A percentile compares a stretch with the other conserved stretches of the same genome.
These are phyloP conservation scores for Strigops habroptila DNA, from an alignment of 2,113 vertebrate species.

Conservation along the genomic window DNA sequence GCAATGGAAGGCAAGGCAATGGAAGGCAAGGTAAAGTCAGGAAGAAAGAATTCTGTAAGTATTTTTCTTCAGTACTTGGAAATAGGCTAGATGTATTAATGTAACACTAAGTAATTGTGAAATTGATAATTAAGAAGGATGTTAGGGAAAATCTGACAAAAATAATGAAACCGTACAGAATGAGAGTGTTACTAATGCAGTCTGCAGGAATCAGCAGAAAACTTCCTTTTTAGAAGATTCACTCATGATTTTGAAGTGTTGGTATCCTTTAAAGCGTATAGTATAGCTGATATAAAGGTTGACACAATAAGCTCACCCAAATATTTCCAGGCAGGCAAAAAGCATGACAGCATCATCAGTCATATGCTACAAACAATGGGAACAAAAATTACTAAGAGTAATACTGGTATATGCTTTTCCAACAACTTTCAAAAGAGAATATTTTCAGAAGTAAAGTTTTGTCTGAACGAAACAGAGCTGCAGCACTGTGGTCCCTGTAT, in stretches of 20 bases:
- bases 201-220: background rate
- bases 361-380: background rate
- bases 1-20: background rate
- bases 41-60: background rate
- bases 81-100: background rate
- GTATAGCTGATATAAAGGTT: background rate
- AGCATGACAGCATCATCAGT: background rate
- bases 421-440: background rate
- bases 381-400: background rate
- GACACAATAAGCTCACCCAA: background rate
- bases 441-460: background rate
- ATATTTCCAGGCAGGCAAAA: background rate
- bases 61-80: background rate
- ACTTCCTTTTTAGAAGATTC: background rate
- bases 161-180: background rate
- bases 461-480: background rate
- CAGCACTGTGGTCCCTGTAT: background rate
- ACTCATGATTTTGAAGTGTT: background rate
- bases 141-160: background rate
- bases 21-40: background rate
- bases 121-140: background rate
- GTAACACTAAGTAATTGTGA: background rate
- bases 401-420: background rate
- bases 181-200: background rate
- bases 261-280: background rate